phyloP scores from a whole-genome alignment of 2,797 vertebrate species.

The Hafferia zeledoni region DNA sequence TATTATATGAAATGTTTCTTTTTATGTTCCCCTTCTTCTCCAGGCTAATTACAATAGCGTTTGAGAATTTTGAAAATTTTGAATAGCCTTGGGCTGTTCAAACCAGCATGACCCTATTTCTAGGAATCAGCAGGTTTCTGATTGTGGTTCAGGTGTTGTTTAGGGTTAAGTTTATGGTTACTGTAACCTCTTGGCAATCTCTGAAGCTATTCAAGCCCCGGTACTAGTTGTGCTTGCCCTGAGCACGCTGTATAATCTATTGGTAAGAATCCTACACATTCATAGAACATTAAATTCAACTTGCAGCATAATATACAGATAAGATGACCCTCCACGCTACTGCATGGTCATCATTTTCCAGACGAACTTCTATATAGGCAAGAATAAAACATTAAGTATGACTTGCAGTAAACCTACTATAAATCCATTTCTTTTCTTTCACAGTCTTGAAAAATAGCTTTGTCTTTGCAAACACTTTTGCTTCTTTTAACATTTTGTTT shows the following conservation, averaged over 20 bases:
- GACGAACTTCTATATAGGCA: background rate
- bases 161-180: background rate
- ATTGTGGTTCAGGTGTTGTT: background rate
- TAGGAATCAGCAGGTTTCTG: background rate
- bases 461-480: background rate
- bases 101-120: background rate
- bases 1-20: background rate
- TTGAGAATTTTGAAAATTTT: background rate
- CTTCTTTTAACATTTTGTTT: background rate
- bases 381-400: background rate
- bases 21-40: background rate
- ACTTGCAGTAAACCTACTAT: background rate
- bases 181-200: background rate
- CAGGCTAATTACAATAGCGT: background rate
- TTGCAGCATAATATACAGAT: background rate
- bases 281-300: background rate
- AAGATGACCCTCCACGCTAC: background rate
- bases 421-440: background rate
- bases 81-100: background rate
- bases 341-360: background rate
- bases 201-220: background rate
- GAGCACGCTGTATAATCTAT: fast-evolving
- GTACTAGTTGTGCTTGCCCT: background rate
- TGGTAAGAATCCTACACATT: background rate
- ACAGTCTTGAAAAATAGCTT: background rate